These are phyloP conservation scores for Cyphomyrus plagiostoma DNA, from an alignment of 2,113 vertebrate genomes.

Conservation along the genomic window DNA sequence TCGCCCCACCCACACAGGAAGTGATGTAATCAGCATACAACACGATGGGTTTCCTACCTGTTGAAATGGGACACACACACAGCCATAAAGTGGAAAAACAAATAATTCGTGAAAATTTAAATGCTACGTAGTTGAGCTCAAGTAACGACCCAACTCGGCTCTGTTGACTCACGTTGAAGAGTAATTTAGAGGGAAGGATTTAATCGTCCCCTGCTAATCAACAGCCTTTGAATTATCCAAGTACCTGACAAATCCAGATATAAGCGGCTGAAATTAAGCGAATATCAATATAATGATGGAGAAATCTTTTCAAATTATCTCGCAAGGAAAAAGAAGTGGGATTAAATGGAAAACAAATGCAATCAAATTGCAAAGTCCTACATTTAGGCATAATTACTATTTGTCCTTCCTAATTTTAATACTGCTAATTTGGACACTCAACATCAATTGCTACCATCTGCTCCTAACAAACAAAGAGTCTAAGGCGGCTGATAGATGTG, in stretches of 20 bases:
- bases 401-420: conserved; percentile 25
- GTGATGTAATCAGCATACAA: neutral
- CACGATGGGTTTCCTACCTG: neutral
- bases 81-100: neutral
- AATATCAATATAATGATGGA: neutral
- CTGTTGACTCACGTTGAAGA: neutral
- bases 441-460: conserved; percentile 37
- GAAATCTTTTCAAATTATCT: conserved; percentile 25
- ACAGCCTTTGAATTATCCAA: neutral
- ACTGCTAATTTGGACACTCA: conserved; percentile 31
- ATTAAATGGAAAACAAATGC: neutral
- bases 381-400: conserved; percentile 27
- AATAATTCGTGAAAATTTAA: neutral
- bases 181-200: neutral
- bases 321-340: neutral
- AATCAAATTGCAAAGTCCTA: neutral
- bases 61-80: neutral
- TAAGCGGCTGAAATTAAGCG: neutral
- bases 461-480: conserved; percentile 21
- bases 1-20: neutral
- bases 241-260: neutral
- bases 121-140: neutral
- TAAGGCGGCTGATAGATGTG: neutral
- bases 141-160: neutral
- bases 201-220: neutral